These are phyloP conservation scores for Achlya flavicornis DNA, from an alignment of 2,888 invertebrate species.

Conservation along the genomic window DNA sequence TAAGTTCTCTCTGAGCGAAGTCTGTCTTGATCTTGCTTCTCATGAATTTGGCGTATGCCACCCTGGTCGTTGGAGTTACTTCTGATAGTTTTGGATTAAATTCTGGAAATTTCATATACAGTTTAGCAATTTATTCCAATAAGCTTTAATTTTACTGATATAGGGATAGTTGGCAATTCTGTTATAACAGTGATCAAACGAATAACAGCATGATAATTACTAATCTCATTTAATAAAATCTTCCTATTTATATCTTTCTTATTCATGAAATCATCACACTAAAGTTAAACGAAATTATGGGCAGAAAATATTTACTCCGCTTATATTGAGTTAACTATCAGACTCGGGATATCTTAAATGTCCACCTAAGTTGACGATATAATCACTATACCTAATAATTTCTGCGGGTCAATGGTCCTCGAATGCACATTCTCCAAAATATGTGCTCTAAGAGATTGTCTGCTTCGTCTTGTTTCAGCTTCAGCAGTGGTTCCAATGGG, in stretches of 20 bases:
- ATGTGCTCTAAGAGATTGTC: slow-evolving; percentile 88
- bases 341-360: no score
- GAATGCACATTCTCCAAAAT: slow-evolving; percentile 87
- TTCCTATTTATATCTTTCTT: no score
- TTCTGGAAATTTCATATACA: slow-evolving; percentile 71
- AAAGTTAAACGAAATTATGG: no score
- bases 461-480: slow-evolving; percentile 84
- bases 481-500: slow-evolving; percentile 92
- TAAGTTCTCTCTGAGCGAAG: slow-evolving; percentile 57
- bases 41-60: slow-evolving; percentile 95
- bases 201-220: no score
- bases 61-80: slow-evolving; percentile 90
- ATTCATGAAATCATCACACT: no score
- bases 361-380: background rate
- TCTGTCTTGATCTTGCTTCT: slow-evolving; percentile 87
- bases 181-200: no score
- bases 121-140: no score
- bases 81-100: slow-evolving; percentile 91
- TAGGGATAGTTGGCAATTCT: no score
- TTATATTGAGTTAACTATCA: no score
- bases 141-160: no score
- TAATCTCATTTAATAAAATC: no score
- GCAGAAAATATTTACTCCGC: no score
- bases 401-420: slow-evolving; percentile 88
- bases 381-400: slow-evolving; percentile 84